These are phyloP conservation scores for Noctilio leporinus DNA, from an alignment of 2,113 vertebrate species.

Conservation along the genomic window DNA sequence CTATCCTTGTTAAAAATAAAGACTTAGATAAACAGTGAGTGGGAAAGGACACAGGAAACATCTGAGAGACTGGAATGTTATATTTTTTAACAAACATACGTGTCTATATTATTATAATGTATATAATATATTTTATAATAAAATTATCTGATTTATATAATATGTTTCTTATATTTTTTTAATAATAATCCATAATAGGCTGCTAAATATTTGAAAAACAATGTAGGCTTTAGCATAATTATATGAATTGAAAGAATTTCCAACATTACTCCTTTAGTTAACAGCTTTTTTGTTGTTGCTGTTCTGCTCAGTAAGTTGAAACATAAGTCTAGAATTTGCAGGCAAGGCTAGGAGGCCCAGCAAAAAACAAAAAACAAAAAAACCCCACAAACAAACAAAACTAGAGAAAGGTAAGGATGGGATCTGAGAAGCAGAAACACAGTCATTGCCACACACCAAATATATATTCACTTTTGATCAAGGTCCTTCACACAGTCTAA, in stretches of 20 bases:
- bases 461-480: not conserved
- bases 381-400: not conserved
- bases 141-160: not conserved
- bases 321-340: not conserved
- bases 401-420: not conserved
- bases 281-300: not conserved
- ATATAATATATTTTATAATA: not conserved
- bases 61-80: not conserved
- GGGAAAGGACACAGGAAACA: not conserved
- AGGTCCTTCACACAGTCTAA: not conserved
- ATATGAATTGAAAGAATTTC: not conserved
- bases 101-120: not conserved
- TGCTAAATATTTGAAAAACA: not conserved
- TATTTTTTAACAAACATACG: not conserved
- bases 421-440: not conserved
- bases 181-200: not conserved
- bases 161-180: conserved; percentile 13
- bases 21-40: not conserved
- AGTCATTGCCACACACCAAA: not conserved
- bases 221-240: not conserved
- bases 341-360: not conserved
- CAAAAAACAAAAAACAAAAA: not conserved
- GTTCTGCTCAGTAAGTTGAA: not conserved
- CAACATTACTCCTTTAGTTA: not conserved
- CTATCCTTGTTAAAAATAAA: conserved; percentile 24